A percentile compares a stretch with the other conserved stretches of the same genome.
Conservation (phyloP, 2,113 vertebrate species). For the Stegostoma tigrinum region DNA sequence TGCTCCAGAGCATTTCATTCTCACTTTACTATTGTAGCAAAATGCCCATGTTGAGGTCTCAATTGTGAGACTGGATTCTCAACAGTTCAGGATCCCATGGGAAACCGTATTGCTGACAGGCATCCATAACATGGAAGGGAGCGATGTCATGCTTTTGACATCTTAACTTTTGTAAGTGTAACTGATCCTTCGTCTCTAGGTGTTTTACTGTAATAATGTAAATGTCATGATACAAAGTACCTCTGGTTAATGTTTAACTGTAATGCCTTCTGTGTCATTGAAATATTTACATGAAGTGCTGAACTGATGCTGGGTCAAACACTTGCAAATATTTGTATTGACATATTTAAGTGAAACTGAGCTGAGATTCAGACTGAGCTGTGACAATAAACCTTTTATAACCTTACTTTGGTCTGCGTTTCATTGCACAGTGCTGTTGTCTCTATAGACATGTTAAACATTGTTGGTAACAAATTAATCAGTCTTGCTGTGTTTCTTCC, state of each 20-base stretch:
- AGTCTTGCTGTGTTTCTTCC: not conserved
- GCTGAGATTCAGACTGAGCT: not conserved
- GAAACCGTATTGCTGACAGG: not conserved
- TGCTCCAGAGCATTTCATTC: not conserved
- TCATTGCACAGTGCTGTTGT: not conserved
- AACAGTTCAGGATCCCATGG: not conserved
- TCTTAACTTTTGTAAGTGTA: not conserved
- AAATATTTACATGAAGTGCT: not conserved
- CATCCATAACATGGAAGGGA: not conserved
- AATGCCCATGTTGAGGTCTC: not conserved
- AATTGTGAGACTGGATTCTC: not conserved
- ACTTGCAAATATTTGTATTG: not conserved
- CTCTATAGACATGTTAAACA: not conserved
- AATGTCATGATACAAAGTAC: not conserved
- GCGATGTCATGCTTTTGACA: not conserved
- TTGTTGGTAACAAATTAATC: not conserved
- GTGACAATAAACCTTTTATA: constrained; percentile 32
- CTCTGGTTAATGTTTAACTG: constrained; percentile 19
- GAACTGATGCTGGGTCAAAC: not conserved
- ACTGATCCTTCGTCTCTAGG: not conserved
- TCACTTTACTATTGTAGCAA: not conserved
- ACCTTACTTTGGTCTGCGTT: not conserved
- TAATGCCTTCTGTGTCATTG: not conserved
- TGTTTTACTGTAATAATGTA: not conserved
- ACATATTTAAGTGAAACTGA: not conserved